Evolutionary conservation across 2,888 invertebrate genomes (phyloP).

Genomic region (Eilema caniola): DNA sequence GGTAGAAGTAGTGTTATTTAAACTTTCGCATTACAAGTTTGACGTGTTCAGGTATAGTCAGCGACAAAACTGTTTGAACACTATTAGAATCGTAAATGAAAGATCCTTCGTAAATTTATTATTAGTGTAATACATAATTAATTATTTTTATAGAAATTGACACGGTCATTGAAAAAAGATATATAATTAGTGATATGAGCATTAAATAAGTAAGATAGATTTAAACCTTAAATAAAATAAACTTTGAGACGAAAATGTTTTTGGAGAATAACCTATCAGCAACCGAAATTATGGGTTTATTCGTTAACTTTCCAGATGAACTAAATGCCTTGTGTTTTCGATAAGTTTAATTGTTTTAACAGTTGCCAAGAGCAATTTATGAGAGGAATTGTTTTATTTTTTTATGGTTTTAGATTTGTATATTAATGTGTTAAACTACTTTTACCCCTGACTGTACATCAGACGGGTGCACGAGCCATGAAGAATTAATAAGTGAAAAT

Average conservation of each 20-base stretch:
- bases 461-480: constrained; percentile 58
- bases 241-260: too few species aligned
- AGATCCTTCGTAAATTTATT: background rate
- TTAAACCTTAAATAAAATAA: too few species aligned
- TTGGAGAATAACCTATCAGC: too few species aligned
- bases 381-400: background rate
- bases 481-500: constrained; percentile 67
- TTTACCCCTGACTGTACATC: constrained; percentile 14
- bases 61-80: background rate
- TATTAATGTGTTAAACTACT: background rate
- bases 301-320: too few species aligned
- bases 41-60: constrained; percentile 45
- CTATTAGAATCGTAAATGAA: background rate
- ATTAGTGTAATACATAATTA: too few species aligned
- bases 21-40: constrained; percentile 34
- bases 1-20: constrained; percentile 23
- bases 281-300: too few species aligned
- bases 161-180: too few species aligned
- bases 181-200: too few species aligned
- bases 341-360: background rate
- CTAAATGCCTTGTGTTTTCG: too few species aligned
- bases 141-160: too few species aligned
- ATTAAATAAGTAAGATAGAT: too few species aligned
- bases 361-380: background rate
- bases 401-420: background rate